Conservation (phyloP, 37 sponge, comb jelly and placozoan genomes). For the Eunapius fragilis region DNA sequence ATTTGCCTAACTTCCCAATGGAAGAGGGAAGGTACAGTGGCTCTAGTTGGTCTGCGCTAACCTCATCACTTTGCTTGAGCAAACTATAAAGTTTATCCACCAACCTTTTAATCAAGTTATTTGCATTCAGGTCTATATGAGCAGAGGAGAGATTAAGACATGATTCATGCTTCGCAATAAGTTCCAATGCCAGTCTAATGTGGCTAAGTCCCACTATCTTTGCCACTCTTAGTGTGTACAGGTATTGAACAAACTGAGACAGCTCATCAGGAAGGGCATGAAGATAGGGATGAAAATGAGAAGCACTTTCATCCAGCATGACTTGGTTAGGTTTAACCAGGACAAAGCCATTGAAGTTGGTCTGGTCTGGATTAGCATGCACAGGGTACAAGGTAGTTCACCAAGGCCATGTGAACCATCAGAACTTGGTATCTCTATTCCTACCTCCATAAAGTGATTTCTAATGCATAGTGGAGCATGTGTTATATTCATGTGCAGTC, state of each 20-base stretch:
- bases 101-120: background rate
- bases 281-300: background rate
- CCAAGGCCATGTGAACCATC: background rate
- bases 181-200: background rate
- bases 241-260: background rate
- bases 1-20: background rate
- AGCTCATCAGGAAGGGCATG: background rate
- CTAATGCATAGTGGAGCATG: constrained; percentile 18
- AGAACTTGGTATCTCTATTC: constrained; percentile 3
- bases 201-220: background rate
- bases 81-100: background rate
- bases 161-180: background rate
- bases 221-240: background rate
- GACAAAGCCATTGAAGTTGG: background rate
- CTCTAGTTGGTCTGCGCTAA: background rate
- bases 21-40: background rate
- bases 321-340: background rate
- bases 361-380: background rate
- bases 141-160: background rate
- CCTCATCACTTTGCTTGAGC: background rate
- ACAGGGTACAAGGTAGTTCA: background rate
- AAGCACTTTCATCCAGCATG: background rate
- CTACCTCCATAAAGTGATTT: constrained; percentile 18
- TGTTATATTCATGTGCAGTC: constrained; percentile 53
- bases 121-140: background rate